Evolutionary conservation across 2,888 invertebrate species (phyloP).

Genomic region (Macrosiphum euphorbiae): DNA sequence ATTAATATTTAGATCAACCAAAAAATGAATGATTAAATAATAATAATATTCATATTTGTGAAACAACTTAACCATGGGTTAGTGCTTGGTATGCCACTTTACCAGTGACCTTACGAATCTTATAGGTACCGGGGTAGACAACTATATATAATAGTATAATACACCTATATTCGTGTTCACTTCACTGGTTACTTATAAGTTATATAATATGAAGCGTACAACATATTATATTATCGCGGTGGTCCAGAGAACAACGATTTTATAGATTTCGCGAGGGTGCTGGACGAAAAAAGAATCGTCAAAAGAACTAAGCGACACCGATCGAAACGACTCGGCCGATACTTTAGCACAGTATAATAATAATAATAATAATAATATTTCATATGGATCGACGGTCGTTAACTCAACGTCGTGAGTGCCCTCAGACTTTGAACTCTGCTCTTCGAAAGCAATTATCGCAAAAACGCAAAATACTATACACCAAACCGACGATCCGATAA

Average conservation of each 20-base stretch:
- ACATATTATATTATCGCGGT: not conserved
- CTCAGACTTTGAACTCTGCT: not conserved
- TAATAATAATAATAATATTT: not conserved
- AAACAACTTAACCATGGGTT: not conserved
- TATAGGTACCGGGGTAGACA: not conserved
- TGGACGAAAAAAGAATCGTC: not conserved
- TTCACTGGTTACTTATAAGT: not conserved
- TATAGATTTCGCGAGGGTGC: not conserved
- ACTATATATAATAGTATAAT: not conserved
- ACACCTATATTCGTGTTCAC: not conserved
- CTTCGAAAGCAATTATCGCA: conserved; percentile 7
- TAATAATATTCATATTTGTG: not conserved
- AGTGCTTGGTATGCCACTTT: not conserved
- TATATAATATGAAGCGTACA: not conserved
- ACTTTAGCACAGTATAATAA: not conserved
- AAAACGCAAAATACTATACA: not conserved
- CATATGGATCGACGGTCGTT: not conserved
- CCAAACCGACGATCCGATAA: not conserved
- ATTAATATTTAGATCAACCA: not conserved
- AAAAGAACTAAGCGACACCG: not conserved
- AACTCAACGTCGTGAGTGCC: not conserved
- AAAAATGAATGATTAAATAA: not conserved
- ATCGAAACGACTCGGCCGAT: not conserved
- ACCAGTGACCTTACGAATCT: not conserved
- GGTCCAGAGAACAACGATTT: not conserved